Percentiles rank a stretch among this genome's conserved stretches.
phyloP scores from a whole-genome alignment of 2,113 vertebrate species.

The Actinemys pallida region DNA sequence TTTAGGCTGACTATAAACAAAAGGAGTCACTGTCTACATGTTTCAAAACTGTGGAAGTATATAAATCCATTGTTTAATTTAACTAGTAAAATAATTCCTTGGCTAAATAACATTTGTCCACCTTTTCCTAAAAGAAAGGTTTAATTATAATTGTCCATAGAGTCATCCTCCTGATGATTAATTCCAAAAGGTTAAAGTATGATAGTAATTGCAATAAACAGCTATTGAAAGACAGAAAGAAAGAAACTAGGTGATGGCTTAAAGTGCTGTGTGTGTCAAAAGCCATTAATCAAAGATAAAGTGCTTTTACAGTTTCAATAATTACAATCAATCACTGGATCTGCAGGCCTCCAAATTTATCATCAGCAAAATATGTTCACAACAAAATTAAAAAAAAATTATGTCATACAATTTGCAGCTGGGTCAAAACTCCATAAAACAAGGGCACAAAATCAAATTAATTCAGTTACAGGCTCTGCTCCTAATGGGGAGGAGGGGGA shows the following conservation, averaged over 20 bases:
- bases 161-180: not conserved
- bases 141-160: not conserved
- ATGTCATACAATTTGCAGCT: not conserved
- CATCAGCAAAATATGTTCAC: not conserved
- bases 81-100: not conserved
- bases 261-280: not conserved
- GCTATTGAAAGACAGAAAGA: not conserved
- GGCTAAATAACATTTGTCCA: not conserved
- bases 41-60: not conserved
- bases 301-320: not conserved
- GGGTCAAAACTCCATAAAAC: not conserved
- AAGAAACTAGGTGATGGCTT: not conserved
- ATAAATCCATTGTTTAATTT: not conserved
- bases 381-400: not conserved
- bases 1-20: not conserved
- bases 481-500: not conserved
- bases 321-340: not conserved
- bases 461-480: not conserved
- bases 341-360: not conserved
- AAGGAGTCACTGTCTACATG: not conserved
- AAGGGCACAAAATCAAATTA: not conserved
- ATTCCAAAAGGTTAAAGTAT: not conserved
- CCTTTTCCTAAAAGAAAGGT: not conserved
- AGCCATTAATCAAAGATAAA: not conserved
- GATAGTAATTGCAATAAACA: not conserved